Evolutionary conservation across 2,797 vertebrate species (phyloP).

Genomic region (Megaceryle alcyon): DNA sequence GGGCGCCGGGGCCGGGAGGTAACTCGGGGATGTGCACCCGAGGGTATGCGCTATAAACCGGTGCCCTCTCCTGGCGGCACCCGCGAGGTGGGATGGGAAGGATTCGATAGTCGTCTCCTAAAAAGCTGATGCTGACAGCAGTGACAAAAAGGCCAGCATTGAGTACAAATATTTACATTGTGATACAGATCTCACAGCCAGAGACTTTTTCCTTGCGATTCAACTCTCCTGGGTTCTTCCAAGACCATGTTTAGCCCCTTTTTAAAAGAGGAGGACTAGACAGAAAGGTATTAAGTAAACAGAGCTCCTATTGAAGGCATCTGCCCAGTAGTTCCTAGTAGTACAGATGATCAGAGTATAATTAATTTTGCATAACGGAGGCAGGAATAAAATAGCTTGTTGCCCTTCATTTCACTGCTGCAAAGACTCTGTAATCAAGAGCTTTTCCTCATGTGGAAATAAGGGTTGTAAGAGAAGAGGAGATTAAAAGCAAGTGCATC

Average conservation of each 20-base stretch:
- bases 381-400: background rate
- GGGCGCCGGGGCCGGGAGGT: too few species aligned
- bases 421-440: constrained; percentile 20
- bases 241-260: background rate
- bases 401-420: background rate
- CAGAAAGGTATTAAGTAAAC: background rate
- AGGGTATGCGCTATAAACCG: background rate
- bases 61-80: background rate
- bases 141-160: background rate
- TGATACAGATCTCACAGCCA: background rate
- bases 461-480: background rate
- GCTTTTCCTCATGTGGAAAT: background rate
- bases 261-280: background rate
- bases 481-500: background rate
- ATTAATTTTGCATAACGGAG: background rate
- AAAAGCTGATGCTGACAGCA: background rate
- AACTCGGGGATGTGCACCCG: background rate
- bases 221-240: background rate
- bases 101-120: background rate
- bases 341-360: background rate
- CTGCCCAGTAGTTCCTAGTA: background rate
- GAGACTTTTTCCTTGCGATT: background rate
- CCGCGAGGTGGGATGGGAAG: background rate
- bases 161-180: background rate
- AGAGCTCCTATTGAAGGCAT: background rate